Conservation (phyloP, 1,140 invertebrate genomes). For the Drosophila simulans region DNA sequence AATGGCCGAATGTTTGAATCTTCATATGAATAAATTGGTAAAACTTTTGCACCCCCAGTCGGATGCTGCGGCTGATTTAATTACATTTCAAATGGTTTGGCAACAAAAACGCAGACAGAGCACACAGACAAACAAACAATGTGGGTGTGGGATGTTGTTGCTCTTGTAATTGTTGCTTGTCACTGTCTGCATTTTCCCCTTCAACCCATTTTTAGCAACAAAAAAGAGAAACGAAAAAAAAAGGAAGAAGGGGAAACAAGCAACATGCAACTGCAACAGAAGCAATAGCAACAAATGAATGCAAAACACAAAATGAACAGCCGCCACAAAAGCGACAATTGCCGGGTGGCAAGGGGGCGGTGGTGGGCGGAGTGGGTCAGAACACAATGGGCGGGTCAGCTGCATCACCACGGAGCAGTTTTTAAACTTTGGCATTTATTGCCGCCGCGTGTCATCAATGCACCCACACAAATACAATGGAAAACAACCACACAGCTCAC, state of each 20-base stretch:
- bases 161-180: slow-evolving; percentile 52
- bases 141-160: slow-evolving; percentile 29
- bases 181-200: slow-evolving; percentile 26
- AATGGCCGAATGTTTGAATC: slow-evolving; percentile 5
- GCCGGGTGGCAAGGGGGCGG: slow-evolving; percentile 4
- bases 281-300: slow-evolving; percentile 23
- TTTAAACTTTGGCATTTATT: slow-evolving; percentile 73
- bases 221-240: slow-evolving; percentile 11
- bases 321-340: slow-evolving; percentile 60
- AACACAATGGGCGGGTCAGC: slow-evolving; percentile 3
- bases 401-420: slow-evolving; percentile 39
- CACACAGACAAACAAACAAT: slow-evolving; percentile 13
- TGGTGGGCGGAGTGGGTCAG: background rate
- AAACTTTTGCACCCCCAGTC: background rate
- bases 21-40: slow-evolving; percentile 38
- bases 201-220: slow-evolving; percentile 50
- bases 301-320: slow-evolving; percentile 31
- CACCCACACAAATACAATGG: slow-evolving; percentile 7
- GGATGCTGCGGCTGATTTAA: slow-evolving; percentile 44
- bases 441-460: slow-evolving; percentile 58
- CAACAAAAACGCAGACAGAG: slow-evolving; percentile 40
- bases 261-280: slow-evolving; percentile 43
- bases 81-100: slow-evolving; percentile 58
- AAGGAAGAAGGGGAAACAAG: slow-evolving; percentile 21
- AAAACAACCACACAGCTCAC: slow-evolving; percentile 6